These are phyloP conservation scores for Triplophysa yarkandensis DNA, from an alignment of 2,797 vertebrate species.

Conservation along the genomic window DNA sequence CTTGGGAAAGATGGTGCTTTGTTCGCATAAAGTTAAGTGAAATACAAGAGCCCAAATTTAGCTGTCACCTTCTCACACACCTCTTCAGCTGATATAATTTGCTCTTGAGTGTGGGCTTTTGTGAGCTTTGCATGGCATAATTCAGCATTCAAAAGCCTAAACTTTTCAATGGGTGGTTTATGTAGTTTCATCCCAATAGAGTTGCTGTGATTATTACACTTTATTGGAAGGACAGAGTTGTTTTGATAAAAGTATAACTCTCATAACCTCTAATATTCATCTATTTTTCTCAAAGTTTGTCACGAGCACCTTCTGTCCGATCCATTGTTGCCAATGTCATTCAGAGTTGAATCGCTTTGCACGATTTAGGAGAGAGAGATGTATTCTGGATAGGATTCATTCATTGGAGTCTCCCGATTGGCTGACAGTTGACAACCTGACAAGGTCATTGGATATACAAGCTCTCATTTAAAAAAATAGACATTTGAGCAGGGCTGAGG, in stretches of 20 bases:
- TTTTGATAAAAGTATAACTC: not conserved
- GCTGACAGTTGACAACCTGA: slow-evolving; percentile 93
- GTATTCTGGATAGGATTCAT: slow-evolving; percentile 69
- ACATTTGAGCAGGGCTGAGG: slow-evolving; percentile 92
- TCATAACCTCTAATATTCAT: slow-evolving; percentile 8
- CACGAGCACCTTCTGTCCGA: slow-evolving; percentile 9
- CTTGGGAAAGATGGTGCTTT: slow-evolving; percentile 5
- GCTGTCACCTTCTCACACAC: slow-evolving; percentile 14
- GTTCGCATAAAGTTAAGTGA: slow-evolving; percentile 21
- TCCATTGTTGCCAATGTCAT: slow-evolving; percentile 65
- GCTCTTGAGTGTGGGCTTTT: not conserved
- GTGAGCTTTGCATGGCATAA: not conserved
- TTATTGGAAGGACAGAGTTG: not conserved
- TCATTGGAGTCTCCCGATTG: slow-evolving; percentile 62
- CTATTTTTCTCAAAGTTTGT: slow-evolving; percentile 7
- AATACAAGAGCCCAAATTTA: slow-evolving; percentile 9
- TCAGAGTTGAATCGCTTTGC: slow-evolving; percentile 66
- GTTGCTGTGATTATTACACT: not conserved
- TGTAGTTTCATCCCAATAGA: not conserved
- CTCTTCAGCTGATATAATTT: slow-evolving; percentile 25
- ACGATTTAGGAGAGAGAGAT: slow-evolving; percentile 63
- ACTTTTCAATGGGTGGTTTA: not conserved
- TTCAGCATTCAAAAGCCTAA: not conserved
- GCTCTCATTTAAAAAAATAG: slow-evolving; percentile 95
- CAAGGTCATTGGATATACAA: slow-evolving; percentile 98